A percentile compares a stretch with the other conserved stretches of the same genome.
phyloP scores from a whole-genome alignment of 2,888 invertebrate species.

The Nephrocerus scutellatus region DNA sequence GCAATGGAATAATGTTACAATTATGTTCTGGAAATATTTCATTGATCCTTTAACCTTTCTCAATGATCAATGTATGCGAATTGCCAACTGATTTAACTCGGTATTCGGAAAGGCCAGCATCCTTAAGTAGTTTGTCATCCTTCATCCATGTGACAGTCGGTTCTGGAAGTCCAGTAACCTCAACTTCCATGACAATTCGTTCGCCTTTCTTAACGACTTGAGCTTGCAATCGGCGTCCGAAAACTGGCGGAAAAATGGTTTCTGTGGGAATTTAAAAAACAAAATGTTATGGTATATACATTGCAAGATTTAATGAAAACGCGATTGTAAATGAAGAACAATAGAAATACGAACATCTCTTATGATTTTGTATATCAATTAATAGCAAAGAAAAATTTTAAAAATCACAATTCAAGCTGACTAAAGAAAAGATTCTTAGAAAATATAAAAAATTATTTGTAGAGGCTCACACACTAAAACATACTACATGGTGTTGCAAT shows the following conservation, averaged over 20 bases:
- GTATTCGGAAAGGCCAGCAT: conserved; percentile 50
- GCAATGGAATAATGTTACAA: neutral
- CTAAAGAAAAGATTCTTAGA: no score
- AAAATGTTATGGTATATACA: neutral
- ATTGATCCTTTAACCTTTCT: conserved; percentile 54
- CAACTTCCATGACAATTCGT: conserved; percentile 65
- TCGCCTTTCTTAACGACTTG: conserved; percentile 66
- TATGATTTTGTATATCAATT: no score
- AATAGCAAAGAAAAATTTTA: no score
- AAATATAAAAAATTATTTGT: no score
- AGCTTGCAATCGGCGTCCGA: conserved; percentile 69
- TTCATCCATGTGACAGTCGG: conserved; percentile 69
- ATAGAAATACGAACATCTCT: no score
- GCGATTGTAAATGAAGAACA: no score
- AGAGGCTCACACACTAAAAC: no score
- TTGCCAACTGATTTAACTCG: conserved; percentile 60
- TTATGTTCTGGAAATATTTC: neutral
- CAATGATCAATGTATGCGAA: conserved; percentile 61
- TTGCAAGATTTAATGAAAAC: neutral
- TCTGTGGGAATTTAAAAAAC: conserved; percentile 55
- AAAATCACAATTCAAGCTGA: no score
- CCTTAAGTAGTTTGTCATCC: conserved; percentile 58
- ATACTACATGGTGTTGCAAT: no score
- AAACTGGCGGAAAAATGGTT: conserved; percentile 72
- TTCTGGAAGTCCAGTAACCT: conserved; percentile 70